phyloP scores from a whole-genome alignment of 2,113 vertebrate genomes.

The Carollia perspicillata region DNA sequence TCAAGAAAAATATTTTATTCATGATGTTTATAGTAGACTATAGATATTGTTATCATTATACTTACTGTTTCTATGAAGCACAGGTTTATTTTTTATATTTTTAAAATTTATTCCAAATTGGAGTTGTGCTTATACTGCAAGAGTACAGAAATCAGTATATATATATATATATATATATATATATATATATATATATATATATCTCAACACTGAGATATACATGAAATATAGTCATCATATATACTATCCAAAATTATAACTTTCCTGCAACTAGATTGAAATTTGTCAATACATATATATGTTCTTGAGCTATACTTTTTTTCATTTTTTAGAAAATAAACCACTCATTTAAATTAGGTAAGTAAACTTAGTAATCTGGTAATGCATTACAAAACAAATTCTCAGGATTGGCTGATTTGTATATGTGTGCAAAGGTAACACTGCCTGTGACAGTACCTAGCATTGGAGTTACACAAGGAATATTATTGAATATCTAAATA shows the following conservation, averaged over 20 bases:
- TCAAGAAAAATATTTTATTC: background rate
- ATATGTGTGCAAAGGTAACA: background rate
- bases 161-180: no score
- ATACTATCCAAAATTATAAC: background rate
- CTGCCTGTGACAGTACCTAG: background rate
- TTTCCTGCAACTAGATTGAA: background rate
- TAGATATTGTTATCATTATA: background rate
- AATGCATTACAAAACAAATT: background rate
- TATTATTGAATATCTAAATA: background rate
- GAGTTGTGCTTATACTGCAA: background rate
- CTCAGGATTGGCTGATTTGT: background rate
- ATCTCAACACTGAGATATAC: background rate
- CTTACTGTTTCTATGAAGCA: background rate
- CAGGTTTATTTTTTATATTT: background rate
- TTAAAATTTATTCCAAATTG: background rate
- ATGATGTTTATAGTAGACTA: background rate
- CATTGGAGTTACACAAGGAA: background rate
- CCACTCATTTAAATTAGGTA: background rate
- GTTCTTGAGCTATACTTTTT: background rate
- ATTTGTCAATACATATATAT: background rate
- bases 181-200: background rate
- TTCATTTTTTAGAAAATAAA: background rate
- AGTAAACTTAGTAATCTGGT: background rate
- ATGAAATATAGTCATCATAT: background rate
- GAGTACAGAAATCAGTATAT: background rate